Evolutionary conservation across 2,888 invertebrate genomes (phyloP), one percentile per base, ranked within the genome.

Genomic region (Cerceris ruficornis): DNA sequence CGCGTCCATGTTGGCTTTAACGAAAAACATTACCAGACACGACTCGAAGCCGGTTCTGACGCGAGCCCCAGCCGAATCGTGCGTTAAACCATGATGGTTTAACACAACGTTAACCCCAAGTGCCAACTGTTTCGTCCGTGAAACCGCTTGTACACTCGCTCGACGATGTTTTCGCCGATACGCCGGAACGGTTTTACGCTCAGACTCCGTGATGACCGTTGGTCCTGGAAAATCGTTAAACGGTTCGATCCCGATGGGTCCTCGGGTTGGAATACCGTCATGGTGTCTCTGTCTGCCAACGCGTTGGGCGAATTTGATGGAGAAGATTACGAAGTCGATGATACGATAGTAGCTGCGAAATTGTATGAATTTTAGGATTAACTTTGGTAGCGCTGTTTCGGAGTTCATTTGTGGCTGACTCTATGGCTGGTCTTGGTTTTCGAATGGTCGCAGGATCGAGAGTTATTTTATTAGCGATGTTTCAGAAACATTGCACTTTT

Each of bases 101-200:
- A 75, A 85, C 86, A 76, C 80, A 69, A 68, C 83, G 83, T 84
- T 87, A 77, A 77, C 77, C 79, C 80, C 73, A 83, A 84, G 80
- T 82, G 75, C 76, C 83, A 73, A 76, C 81, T 81, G 82, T 83
- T 87, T 72, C 74, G 78, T 58, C 64, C 71, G 50, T 62, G 75
- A 69, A 69, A 81, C 49, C 69, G 74, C 68, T 43, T 66, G 71
- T 70, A 15, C 60, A 14, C 41, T 13, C 28, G 46, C 7, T n/a
- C 15, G 14, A 9, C 52, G 28, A 28, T 7, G 67, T 68, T 39
- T 28, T n/a, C 54, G 7, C 43, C 62, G 14, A 52, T 55, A 58
- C 17, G 46, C 62, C 54, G 39, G 17, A 17, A 14, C 66, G 58
- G 62, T 76, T 72, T 65, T 52, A 17, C 62, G 66, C 15, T 59